Percentiles rank a stretch among this genome's conserved stretches.
phyloP scores from a whole-genome alignment of 2,113 vertebrate genomes.

The Triplophysa dalaica region DNA sequence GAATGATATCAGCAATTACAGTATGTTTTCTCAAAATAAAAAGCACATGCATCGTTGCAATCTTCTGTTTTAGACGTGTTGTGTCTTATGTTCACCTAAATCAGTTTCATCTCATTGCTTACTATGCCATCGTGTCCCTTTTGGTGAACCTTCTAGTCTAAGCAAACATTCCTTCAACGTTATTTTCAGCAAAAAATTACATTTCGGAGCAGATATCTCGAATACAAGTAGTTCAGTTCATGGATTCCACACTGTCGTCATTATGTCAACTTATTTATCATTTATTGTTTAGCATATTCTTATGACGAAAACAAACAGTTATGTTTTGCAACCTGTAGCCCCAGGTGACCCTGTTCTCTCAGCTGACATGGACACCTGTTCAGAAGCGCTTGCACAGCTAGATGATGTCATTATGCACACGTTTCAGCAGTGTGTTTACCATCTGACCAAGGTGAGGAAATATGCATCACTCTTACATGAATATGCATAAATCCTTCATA shows the following conservation, averaged over 20 bases:
- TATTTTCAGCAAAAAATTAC: not conserved
- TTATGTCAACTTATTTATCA: not conserved
- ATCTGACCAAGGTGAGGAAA: slow-evolving; percentile 85
- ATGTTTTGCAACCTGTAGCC: slow-evolving; percentile 53
- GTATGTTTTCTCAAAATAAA: slow-evolving; percentile 27
- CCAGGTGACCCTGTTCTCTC: slow-evolving; percentile 79
- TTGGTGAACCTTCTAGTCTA: slow-evolving; percentile 37
- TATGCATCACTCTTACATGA: not conserved
- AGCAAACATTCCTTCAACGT: slow-evolving; percentile 41
- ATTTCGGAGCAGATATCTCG: not conserved
- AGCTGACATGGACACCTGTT: slow-evolving; percentile 87
- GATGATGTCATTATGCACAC: slow-evolving; percentile 95
- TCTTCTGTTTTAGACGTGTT: slow-evolving; percentile 30
- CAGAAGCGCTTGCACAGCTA: slow-evolving; percentile 87
- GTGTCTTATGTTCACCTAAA: slow-evolving; percentile 21
- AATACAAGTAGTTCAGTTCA: not conserved
- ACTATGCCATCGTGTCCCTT: slow-evolving; percentile 38
- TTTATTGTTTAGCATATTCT: not conserved
- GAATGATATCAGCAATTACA: slow-evolving; percentile 28
- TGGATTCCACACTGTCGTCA: not conserved
- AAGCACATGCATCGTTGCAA: not conserved
- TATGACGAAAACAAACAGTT: not conserved
- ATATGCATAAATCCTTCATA: not conserved
- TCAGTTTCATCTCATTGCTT: slow-evolving; percentile 16
- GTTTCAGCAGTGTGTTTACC: slow-evolving; percentile 93